Percentiles rank a stretch among this genome's conserved stretches.
phyloP scores from a whole-genome alignment of 2,888 invertebrate species.

The Panopea generosa region DNA sequence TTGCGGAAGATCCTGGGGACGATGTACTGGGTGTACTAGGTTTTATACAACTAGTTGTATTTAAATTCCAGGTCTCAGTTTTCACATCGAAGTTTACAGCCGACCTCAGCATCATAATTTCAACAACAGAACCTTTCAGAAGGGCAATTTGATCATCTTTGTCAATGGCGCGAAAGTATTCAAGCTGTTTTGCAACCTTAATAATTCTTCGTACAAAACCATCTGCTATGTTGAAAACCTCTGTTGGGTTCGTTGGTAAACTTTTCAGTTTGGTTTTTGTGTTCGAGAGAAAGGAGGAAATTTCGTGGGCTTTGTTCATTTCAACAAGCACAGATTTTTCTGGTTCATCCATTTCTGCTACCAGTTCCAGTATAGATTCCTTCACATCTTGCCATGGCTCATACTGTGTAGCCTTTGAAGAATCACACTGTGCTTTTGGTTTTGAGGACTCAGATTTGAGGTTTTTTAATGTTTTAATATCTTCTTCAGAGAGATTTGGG shows the following conservation, averaged over 20 bases:
- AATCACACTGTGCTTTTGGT: slow-evolving; percentile 10
- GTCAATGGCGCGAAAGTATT: slow-evolving; percentile 95
- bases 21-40: background rate
- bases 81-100: slow-evolving; percentile 79
- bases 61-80: slow-evolving; percentile 78
- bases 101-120: slow-evolving; percentile 82
- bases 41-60: slow-evolving; percentile 68
- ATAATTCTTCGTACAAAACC: slow-evolving; percentile 87
- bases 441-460: slow-evolving; percentile 44
- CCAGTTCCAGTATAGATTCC: slow-evolving; percentile 51
- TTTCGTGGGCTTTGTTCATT: slow-evolving; percentile 72
- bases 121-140: slow-evolving; percentile 81
- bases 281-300: slow-evolving; percentile 72
- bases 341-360: slow-evolving; percentile 52
- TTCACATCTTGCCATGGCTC: slow-evolving; percentile 68
- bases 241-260: slow-evolving; percentile 71
- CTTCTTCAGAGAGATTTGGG: slow-evolving; percentile 63
- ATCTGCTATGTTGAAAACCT: slow-evolving; percentile 82
- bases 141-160: slow-evolving; percentile 96
- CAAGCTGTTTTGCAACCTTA: slow-evolving; percentile 90
- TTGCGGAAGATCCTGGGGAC: background rate
- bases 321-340: slow-evolving; percentile 67
- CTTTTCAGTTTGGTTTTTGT: slow-evolving; percentile 67
- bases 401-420: background rate
- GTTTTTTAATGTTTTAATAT: slow-evolving; percentile 53